Base-by-base conservation (phyloP, 1,140 invertebrate species). In the Calycopis cecrops region DNA sequence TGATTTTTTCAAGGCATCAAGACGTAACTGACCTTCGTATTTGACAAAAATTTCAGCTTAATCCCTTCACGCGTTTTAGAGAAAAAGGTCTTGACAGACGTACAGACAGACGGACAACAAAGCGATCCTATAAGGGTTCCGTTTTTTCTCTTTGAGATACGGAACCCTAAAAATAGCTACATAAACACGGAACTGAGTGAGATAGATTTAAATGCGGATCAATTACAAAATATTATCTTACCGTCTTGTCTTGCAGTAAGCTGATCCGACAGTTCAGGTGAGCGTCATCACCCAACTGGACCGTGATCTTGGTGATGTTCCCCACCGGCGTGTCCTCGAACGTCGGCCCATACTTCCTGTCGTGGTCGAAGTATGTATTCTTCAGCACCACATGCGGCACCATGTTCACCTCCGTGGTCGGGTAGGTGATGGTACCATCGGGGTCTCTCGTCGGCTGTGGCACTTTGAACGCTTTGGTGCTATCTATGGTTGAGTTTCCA, bases 231-330 rank as follows among this genome's bases (percentile, higher is more conserved):
- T 2, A 28, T 3, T 2, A 28, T 52, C 93, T 92, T 77, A 96
- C 95, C 81, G 94, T 95, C 91, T 96, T 96, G 88, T 95, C 94
- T 73, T 94, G 93, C 14, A 96, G 89, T 56, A 95, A 85, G 63
- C 93, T 94, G 71, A 96, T 94, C 71, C 92, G 91, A 80, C 95
- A 96, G 82, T 96, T 94, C 57, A 96, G 89, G 69, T 92, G 92
- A 44, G 94, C 93, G 42, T 93, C 94, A 51, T 92, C 93, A 9
- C 94, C 94, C 48, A 94, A 90, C 62, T 95, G 93, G n/a, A 94
- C 93, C 0, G 94, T 95, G 54, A 95, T 91, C 73, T 94, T 94
- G 48, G 91, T 91, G 9, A 90, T 79, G 67, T 93, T 90, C 33
- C 90, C 91, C 55, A 6, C 21, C 6, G 21, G 21, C 6, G 83